Evolutionary conservation across 2,113 vertebrate species (phyloP).

Genomic region (Morone saxatilis): DNA sequence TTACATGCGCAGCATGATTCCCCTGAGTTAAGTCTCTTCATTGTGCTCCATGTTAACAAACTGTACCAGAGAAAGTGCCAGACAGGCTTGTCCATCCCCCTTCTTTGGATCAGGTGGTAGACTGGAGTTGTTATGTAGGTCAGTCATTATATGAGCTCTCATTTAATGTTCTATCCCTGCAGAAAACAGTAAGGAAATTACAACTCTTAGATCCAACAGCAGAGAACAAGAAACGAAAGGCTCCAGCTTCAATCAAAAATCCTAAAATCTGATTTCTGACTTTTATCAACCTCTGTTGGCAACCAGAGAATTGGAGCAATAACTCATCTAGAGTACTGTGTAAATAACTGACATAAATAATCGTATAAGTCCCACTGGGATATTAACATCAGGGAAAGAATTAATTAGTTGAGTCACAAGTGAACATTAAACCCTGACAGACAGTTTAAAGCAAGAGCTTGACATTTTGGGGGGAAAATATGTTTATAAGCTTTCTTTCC

Average conservation of each 20-base stretch:
- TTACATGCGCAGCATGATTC: neutral
- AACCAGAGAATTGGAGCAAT: conserved; percentile 13
- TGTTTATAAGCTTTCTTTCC: neutral
- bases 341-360: neutral
- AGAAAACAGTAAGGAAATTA: conserved; percentile 17
- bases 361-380: neutral
- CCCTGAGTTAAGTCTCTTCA: conserved; percentile 17
- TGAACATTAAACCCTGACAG: neutral
- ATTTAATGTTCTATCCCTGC: neutral
- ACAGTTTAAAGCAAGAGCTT: neutral
- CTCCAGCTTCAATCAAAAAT: neutral
- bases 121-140: conserved; percentile 7
- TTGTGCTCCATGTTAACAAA: conserved; percentile 19
- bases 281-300: conserved; percentile 22
- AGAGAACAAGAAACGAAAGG: neutral
- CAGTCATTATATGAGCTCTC: conserved; percentile 1
- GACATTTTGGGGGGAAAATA: neutral
- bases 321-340: neutral
- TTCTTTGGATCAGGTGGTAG: conserved; percentile 15
- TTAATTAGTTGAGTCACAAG: neutral
- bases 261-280: conserved; percentile 14
- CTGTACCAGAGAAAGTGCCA: neutral
- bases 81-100: conserved; percentile 26
- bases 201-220: neutral
- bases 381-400: neutral